Evolutionary conservation across 1,140 invertebrate species (phyloP).

Genomic region (Penaeus chinensis): DNA sequence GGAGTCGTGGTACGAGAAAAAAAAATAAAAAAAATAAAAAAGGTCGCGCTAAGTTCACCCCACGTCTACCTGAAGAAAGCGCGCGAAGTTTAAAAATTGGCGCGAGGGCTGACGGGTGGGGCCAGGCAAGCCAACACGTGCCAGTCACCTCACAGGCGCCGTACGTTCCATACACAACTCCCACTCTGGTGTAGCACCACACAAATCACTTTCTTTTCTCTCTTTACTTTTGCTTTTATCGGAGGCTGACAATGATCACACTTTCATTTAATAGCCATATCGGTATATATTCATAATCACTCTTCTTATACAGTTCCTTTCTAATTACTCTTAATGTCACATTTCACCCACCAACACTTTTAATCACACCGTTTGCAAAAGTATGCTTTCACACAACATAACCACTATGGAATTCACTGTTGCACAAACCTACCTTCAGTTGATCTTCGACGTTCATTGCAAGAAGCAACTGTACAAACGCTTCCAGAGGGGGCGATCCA

Average conservation of each 20-base stretch:
- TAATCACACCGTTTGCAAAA: not conserved
- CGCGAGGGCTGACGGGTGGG: constrained; percentile 41
- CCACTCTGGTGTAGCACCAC: no score
- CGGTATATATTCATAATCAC: not conserved
- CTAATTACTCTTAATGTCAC: constrained; percentile 20
- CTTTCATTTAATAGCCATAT: not conserved
- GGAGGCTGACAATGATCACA: not conserved
- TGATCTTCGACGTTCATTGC: constrained; percentile 64
- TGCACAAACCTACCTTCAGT: constrained; percentile 61
- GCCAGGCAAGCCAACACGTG: constrained; percentile 36
- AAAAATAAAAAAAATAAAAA: not conserved
- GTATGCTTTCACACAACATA: constrained; percentile 39
- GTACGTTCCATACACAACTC: no score
- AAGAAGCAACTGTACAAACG: constrained; percentile 63
- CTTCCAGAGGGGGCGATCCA: constrained; percentile 61
- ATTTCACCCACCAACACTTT: no score
- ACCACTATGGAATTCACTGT: constrained; percentile 27
- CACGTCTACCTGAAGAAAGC: constrained; percentile 40
- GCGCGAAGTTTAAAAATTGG: constrained; percentile 50
- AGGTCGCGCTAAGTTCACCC: not conserved
- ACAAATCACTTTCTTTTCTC: no score
- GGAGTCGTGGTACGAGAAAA: not conserved
- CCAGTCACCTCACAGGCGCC: constrained; percentile 4
- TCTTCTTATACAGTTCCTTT: not conserved
- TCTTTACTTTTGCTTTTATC: no score